These are phyloP conservation scores for Prolemur simus DNA, from an alignment of 2,113 vertebrate genomes.

Conservation along the genomic window DNA sequence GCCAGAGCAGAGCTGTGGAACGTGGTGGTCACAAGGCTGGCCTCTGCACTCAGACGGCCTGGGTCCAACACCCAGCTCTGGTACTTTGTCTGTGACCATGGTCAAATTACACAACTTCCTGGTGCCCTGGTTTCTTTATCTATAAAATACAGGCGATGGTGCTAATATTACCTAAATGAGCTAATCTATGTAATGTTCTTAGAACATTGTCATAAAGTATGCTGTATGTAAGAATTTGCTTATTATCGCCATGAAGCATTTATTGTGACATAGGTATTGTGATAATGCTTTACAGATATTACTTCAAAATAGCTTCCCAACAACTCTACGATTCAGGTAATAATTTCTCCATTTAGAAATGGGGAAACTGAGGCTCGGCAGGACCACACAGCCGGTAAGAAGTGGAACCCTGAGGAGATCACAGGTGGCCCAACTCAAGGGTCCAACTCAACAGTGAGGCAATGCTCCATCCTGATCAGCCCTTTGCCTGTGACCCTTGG, in stretches of 20 bases:
- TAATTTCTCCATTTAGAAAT: slow-evolving; percentile 18
- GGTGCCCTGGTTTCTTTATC: background rate
- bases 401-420: background rate
- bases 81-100: background rate
- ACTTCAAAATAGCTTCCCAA: background rate
- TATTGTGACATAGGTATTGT: background rate
- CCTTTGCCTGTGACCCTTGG: background rate
- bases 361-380: slow-evolving; percentile 6
- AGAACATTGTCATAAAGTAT: background rate
- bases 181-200: background rate
- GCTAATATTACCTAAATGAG: background rate
- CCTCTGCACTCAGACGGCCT: background rate
- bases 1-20: background rate
- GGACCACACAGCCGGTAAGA: background rate
- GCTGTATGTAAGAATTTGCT: background rate
- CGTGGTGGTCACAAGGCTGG: background rate
- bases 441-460: background rate
- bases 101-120: background rate
- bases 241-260: background rate
- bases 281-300: background rate
- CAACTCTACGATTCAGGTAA: background rate
- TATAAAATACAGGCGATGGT: background rate
- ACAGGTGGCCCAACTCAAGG: background rate
- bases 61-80: background rate
- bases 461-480: background rate